phyloP scores from a whole-genome alignment of 1,140 invertebrate genomes.

The Reticulitermes speratus region DNA sequence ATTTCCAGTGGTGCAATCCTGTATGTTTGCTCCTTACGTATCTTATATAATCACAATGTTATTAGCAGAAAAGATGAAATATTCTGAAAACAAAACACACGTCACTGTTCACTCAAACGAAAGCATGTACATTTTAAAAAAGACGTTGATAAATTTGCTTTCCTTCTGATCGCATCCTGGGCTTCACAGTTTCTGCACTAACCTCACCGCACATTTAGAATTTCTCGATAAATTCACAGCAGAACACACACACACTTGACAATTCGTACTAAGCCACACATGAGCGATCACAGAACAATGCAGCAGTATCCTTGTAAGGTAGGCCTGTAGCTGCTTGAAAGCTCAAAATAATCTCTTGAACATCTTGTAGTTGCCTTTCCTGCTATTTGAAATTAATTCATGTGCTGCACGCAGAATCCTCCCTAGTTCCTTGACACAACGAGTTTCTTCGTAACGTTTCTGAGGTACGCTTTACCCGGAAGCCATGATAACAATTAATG shows the following conservation, averaged over 20 bases:
- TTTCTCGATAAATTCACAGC: not conserved
- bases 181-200: not conserved
- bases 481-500: not conserved
- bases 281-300: not conserved
- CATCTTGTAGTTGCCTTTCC: not conserved
- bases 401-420: not conserved
- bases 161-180: not conserved
- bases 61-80: constrained; percentile 22
- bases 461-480: constrained; percentile 25
- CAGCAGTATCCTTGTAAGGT: not conserved
- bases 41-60: constrained; percentile 26
- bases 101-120: not conserved
- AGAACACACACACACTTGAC: not conserved
- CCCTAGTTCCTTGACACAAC: not conserved
- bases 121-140: constrained; percentile 17
- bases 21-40: constrained; percentile 3
- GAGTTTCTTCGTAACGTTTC: not conserved
- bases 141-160: not conserved
- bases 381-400: not conserved
- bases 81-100: not conserved
- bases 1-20: not conserved
- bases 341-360: not conserved
- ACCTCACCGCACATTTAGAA: not conserved
- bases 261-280: not conserved
- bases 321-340: not conserved